A percentile compares a stretch with the other conserved stretches of the same genome.
Evolutionary conservation across 2,113 vertebrate species (phyloP).

Genomic region (Eonycteris spelaea): DNA sequence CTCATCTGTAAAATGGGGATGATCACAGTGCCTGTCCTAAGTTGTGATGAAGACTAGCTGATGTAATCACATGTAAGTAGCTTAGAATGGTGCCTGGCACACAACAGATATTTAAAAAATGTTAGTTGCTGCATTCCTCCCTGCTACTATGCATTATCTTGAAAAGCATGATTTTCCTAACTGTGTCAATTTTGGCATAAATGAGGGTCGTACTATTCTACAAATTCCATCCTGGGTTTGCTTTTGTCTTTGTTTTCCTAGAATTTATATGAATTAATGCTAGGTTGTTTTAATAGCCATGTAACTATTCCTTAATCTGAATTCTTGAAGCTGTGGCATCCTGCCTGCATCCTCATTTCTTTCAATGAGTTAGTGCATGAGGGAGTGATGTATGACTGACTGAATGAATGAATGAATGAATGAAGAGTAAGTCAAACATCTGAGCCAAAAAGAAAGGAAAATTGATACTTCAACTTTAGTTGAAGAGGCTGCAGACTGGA

Average conservation of each 20-base stretch:
- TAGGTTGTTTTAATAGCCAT: neutral
- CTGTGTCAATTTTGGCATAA: neutral
- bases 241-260: neutral
- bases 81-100: neutral
- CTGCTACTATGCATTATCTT: neutral
- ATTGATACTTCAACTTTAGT: conserved; percentile 53
- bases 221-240: neutral
- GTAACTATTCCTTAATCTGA: neutral
- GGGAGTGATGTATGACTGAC: neutral
- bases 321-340: conserved; percentile 38
- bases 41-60: neutral
- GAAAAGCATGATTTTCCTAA: neutral
- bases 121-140: neutral
- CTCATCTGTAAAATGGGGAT: neutral
- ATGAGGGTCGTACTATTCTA: neutral
- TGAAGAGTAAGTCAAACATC: neutral
- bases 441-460: conserved; percentile 46
- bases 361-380: neutral
- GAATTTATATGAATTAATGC: neutral
- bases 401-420: neutral
- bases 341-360: neutral
- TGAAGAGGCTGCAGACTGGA: neutral
- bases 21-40: neutral
- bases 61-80: neutral
- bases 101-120: neutral